These are phyloP conservation scores for Barnardius zonarius DNA, from an alignment of 2,113 vertebrate species.

Conservation along the genomic window DNA sequence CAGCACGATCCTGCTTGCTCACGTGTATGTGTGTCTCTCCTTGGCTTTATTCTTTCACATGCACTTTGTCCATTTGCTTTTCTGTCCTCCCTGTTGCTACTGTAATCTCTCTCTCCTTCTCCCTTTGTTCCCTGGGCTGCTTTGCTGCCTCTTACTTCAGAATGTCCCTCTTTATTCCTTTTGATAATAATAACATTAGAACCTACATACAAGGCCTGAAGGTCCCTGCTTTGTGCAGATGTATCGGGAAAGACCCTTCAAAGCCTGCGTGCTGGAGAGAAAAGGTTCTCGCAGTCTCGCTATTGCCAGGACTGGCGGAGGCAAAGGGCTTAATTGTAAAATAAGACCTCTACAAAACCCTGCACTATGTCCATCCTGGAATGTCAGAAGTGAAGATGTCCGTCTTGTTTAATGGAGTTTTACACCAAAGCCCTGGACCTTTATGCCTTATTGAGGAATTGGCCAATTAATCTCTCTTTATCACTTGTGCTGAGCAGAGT, in stretches of 20 bases:
- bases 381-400: not conserved
- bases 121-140: constrained; percentile 38
- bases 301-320: not conserved
- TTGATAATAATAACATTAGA: constrained; percentile 34
- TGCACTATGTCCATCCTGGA: not conserved
- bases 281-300: not conserved
- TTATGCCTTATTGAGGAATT: not conserved
- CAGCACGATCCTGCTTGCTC: not conserved
- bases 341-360: not conserved
- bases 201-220: not conserved
- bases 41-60: not conserved
- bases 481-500: not conserved
- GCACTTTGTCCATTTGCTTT: constrained; percentile 20
- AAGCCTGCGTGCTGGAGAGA: not conserved
- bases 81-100: constrained; percentile 4
- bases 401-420: not conserved
- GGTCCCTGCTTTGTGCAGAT: constrained; percentile 38
- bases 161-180: constrained; percentile 31
- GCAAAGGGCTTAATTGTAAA: not conserved
- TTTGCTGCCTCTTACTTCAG: not conserved
- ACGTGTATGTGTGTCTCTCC: not conserved
- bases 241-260: constrained; percentile 26
- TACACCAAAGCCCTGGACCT: not conserved
- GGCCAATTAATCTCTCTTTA: not conserved
- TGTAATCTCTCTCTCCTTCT: not conserved